Conservation (phyloP, 2,113 vertebrate genomes). For the Neoarius graeffei region DNA sequence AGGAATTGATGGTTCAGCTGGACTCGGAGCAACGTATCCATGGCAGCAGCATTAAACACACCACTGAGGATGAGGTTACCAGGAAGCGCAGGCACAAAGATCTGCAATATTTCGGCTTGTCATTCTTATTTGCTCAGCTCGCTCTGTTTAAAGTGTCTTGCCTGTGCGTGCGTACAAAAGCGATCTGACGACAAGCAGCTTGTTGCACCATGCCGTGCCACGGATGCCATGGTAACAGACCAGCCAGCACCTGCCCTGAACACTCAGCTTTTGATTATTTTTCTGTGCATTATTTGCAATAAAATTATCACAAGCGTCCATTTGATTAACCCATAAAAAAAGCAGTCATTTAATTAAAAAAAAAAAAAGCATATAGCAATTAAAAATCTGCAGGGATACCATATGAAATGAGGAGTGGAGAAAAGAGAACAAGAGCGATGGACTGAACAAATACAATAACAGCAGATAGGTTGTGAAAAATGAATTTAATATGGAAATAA, state of each 20-base stretch:
- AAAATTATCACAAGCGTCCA: conserved; percentile 61
- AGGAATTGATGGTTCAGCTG: conserved; percentile 71
- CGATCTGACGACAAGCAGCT: conserved; percentile 73
- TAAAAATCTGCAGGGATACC: conserved; percentile 62
- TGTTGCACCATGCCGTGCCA: conserved; percentile 68
- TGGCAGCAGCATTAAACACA: conserved; percentile 78
- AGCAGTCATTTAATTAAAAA: conserved; percentile 77
- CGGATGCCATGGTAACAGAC: conserved; percentile 79
- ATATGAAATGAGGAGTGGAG: conserved; percentile 48
- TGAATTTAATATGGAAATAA: conserved; percentile 81
- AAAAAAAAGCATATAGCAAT: conserved; percentile 70
- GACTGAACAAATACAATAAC: conserved; percentile 65
- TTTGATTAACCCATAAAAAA: conserved; percentile 80
- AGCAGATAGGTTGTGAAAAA: conserved; percentile 78
- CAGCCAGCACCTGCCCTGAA: conserved; percentile 84
- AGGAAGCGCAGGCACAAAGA: conserved; percentile 74
- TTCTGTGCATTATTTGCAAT: conserved; percentile 76
- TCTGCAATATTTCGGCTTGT: conserved; percentile 68
- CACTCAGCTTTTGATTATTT: conserved; percentile 75
- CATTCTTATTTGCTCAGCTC: conserved; percentile 84
- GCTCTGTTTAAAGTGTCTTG: conserved; percentile 73
- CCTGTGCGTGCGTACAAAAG: conserved; percentile 77
- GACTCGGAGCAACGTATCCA: conserved; percentile 74
- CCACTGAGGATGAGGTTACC: conserved; percentile 72
- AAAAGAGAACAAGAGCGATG: conserved; percentile 62